Base-by-base conservation (phyloP, 2,888 invertebrate species). In the Plagodis dolabraria region DNA sequence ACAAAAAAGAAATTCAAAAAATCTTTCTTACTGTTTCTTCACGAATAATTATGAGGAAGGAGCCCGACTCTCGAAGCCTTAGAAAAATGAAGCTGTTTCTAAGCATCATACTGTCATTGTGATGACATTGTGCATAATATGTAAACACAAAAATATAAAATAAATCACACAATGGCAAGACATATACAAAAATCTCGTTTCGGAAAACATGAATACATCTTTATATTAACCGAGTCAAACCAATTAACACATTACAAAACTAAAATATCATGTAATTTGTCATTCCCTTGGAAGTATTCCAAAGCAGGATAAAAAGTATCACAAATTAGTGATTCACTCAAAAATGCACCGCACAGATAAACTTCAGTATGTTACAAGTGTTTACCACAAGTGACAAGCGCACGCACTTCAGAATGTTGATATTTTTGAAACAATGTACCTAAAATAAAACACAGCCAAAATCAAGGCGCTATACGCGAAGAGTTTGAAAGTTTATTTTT, bases 211-310 rank as follows among this genome's bases (percentile, higher is more conserved):
- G 22, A 22, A 22, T n/a, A n/a, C n/a, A 4, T 22, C 22, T 22
- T 22, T 36, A 36, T 9, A 36, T 36, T 9, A 8, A 36, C 36
- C 36, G 10, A 40, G 40, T 40, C 8, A 40, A 40, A 40, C 40
- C 40, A 10, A 10, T 40, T 54, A 54, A 10, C 45, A 51, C 10
- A 33, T 54, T 33, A 54, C 43, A 11, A 49, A 46, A 55, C 33
- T 34, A 45, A 52, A 52, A 36, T 56, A 56, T 46, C 33, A 33
- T 42, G 42, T 22, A 34, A 46, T 60, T 49, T 56, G 34, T 60
- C 60, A 60, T 56, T 12, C 48, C 33, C 11, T 56, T 60, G 60
- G 60, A 56, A 46, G 1, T 43, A 43, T 49, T 60, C 56, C 60
- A 60, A 56, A 52, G 35, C 34, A 22, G 52, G 52, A 52, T 50